Conservation (phyloP, 1,140 invertebrate species). For the Laupala kohalensis region DNA sequence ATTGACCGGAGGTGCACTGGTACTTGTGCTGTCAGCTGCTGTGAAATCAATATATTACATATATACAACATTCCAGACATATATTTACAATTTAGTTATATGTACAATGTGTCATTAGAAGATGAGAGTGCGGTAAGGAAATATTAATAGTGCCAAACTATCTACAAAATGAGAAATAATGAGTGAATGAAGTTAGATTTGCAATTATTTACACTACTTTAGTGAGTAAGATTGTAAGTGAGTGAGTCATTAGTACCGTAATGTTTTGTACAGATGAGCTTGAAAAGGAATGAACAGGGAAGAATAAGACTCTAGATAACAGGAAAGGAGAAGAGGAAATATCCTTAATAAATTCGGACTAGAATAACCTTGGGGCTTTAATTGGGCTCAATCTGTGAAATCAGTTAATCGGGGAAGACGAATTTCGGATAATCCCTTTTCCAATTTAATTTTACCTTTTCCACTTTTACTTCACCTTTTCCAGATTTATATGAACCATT, state of each 20-base stretch:
- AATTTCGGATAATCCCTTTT: not conserved
- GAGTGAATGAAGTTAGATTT: not conserved
- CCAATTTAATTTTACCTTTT: not conserved
- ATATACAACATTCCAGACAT: slow-evolving; percentile 24
- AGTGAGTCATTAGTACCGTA: not conserved
- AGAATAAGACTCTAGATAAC: slow-evolving; percentile 7
- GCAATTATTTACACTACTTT: not conserved
- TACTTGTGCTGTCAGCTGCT: slow-evolving; percentile 10
- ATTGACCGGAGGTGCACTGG: slow-evolving; percentile 11
- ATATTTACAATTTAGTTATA: slow-evolving; percentile 18
- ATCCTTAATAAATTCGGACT: not conserved
- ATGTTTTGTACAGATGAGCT: not conserved
- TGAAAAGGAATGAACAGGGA: slow-evolving; percentile 8
- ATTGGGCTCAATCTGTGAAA: not conserved
- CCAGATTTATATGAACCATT: no score
- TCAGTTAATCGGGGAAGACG: not conserved
- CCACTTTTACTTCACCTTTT: no score
- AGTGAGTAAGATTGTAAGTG: not conserved
- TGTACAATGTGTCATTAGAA: slow-evolving; percentile 7
- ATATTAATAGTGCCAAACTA: slow-evolving; percentile 23
- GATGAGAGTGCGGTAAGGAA: slow-evolving; percentile 10
- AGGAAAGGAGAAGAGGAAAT: slow-evolving; percentile 11
- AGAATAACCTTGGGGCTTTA: not conserved
- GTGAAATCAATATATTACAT: slow-evolving; percentile 11
- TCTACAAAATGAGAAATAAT: slow-evolving; percentile 2